Evolutionary conservation across 2,113 vertebrate genomes (phyloP).

Genomic region (Tringa solitaria): DNA sequence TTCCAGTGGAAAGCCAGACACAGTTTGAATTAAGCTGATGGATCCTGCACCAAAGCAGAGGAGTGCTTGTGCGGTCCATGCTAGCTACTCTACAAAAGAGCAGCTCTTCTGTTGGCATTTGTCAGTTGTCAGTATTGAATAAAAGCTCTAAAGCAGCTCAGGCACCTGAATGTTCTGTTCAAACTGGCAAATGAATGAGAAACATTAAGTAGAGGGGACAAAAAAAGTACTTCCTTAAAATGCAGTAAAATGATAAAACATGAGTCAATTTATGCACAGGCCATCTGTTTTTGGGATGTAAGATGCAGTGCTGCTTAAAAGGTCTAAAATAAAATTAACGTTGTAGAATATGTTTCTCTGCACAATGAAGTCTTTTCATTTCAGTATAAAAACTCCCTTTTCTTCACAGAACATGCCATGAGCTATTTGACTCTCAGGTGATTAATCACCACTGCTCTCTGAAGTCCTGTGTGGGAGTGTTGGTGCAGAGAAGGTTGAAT

Average conservation of each 20-base stretch:
- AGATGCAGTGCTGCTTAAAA: not conserved
- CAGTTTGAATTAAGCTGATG: not conserved
- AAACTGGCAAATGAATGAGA: not conserved
- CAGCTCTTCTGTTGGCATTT: not conserved
- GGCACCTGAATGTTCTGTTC: not conserved
- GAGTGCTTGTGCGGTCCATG: not conserved
- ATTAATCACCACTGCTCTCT: constrained; percentile 22
- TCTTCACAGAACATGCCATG: not conserved
- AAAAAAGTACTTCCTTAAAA: not conserved
- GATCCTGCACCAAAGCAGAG: not conserved
- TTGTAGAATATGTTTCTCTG: not conserved
- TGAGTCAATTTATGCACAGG: not conserved
- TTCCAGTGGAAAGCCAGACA: not conserved
- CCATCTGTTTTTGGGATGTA: not conserved
- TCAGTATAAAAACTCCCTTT: constrained; percentile 31
- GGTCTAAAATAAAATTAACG: not conserved
- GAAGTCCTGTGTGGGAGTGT: constrained; percentile 33
- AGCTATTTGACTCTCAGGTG: constrained; percentile 12
- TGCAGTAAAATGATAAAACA: not conserved
- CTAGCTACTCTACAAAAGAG: not conserved
- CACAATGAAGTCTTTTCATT: constrained; percentile 24
- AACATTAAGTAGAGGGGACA: not conserved
- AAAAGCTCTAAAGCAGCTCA: not conserved
- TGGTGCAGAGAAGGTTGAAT: constrained; percentile 7
- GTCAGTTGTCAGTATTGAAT: not conserved